Conservation (phyloP, 2,797 vertebrate species). For the Morus bassanus region DNA sequence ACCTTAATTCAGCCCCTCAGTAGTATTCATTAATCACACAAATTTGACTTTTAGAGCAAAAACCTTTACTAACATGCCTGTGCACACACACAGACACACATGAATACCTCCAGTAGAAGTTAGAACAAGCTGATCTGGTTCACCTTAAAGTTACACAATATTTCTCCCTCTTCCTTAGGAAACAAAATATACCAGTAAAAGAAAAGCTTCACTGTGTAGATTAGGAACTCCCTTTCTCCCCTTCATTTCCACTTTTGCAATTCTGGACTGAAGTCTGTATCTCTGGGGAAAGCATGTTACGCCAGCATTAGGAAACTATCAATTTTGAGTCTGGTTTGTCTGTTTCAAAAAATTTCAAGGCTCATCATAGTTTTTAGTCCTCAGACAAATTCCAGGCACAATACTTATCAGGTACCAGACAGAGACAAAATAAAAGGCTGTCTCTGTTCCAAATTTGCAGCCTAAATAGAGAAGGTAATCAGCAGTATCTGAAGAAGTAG, state of each 20-base stretch:
- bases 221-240: neutral
- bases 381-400: neutral
- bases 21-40: neutral
- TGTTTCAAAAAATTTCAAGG: neutral
- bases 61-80: neutral
- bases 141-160: neutral
- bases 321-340: neutral
- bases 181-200: neutral
- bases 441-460: neutral
- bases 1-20: neutral
- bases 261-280: neutral
- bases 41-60: neutral
- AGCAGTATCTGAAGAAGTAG: neutral
- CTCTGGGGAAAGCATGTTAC: neutral
- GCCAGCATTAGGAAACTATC: neutral
- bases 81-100: fast-evolving
- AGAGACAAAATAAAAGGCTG: neutral
- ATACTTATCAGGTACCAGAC: neutral
- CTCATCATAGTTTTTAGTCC: neutral
- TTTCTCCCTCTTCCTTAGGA: neutral
- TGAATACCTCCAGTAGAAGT: neutral
- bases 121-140: neutral
- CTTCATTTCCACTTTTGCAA: neutral
- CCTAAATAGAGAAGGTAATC: neutral
- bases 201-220: neutral